Evolutionary conservation across 92 coral and sea anemone genomes (phyloP).

Genomic region (Montipora capitata): DNA sequence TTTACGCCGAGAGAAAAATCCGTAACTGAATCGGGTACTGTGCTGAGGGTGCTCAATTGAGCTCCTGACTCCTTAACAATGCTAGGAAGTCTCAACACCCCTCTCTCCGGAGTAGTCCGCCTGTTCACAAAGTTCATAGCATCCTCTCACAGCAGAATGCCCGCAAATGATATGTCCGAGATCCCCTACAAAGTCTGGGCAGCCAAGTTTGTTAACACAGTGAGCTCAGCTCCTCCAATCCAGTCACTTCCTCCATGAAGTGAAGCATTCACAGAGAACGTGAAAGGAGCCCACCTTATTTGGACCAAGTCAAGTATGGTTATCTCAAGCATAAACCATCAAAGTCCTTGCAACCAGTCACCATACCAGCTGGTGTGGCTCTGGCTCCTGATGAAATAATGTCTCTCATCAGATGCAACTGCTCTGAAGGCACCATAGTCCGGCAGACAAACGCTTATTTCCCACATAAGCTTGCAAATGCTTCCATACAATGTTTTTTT

Average conservation of each 20-base stretch:
- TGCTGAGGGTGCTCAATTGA: too few relatives aligned
- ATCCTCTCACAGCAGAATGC: slow-evolving; percentile 52
- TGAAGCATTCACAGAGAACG: slow-evolving; percentile 76
- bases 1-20: too few relatives aligned
- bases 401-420: slow-evolving; percentile 24
- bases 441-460: too few relatives aligned
- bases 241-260: slow-evolving; percentile 72
- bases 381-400: slow-evolving; percentile 41
- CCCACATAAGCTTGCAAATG: too few relatives aligned
- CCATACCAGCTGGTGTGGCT: slow-evolving; percentile 40
- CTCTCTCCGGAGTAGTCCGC: slow-evolving; percentile 55
- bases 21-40: too few relatives aligned
- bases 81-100: slow-evolving; percentile 58
- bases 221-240: slow-evolving; percentile 59
- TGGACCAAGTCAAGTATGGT: too few relatives aligned
- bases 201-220: slow-evolving; percentile 68
- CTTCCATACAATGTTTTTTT: too few relatives aligned
- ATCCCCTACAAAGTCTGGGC: slow-evolving; percentile 73
- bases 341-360: slow-evolving; percentile 21
- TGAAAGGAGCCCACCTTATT: slow-evolving; percentile 69
- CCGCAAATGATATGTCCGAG: slow-evolving; percentile 63
- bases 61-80: slow-evolving; percentile 69
- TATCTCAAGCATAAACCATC: neutral
- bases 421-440: too few relatives aligned
- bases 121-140: slow-evolving; percentile 70